Conservation (phyloP, 2,113 vertebrate species). For the Rhinoderma darwinii region DNA sequence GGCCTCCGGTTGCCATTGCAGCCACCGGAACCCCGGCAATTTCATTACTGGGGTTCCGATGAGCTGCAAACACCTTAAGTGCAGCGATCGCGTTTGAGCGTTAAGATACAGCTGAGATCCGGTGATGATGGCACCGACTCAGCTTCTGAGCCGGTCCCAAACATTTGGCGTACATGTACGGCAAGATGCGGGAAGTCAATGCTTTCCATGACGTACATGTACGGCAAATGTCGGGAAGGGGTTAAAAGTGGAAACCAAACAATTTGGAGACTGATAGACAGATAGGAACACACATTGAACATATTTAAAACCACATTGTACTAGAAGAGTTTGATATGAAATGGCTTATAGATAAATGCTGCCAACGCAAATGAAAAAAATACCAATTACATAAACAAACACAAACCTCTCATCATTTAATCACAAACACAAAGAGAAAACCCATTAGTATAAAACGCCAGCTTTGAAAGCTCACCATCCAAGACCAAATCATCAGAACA, state of each 20-base stretch:
- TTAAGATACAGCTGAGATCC: too few species aligned
- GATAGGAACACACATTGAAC: background rate
- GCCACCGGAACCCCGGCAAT: too few species aligned
- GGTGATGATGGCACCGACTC: too few species aligned
- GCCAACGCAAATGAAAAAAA: slow-evolving; percentile 13
- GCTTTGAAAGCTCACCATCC: slow-evolving; percentile 8
- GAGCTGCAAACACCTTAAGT: too few species aligned
- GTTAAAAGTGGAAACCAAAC: background rate
- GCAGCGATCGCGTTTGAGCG: too few species aligned
- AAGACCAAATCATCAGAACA: slow-evolving; percentile 8
- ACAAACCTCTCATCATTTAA: slow-evolving; percentile 10
- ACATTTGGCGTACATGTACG: too few species aligned
- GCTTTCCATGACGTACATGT: too few species aligned
- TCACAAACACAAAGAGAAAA: slow-evolving; percentile 30
- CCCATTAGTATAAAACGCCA: slow-evolving; percentile 10
- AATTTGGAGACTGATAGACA: background rate
- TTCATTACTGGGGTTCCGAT: too few species aligned
- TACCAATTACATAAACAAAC: slow-evolving; percentile 25
- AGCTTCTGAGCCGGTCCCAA: too few species aligned
- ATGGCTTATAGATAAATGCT: background rate
- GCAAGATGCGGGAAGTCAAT: too few species aligned
- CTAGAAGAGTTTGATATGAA: background rate
- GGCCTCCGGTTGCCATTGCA: too few species aligned
- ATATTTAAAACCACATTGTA: background rate
- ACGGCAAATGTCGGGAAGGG: too few species aligned